Evolutionary conservation across 2,888 invertebrate genomes (phyloP), one percentile per base, ranked within the genome.

Genomic region (Pimpla rufipes): DNA sequence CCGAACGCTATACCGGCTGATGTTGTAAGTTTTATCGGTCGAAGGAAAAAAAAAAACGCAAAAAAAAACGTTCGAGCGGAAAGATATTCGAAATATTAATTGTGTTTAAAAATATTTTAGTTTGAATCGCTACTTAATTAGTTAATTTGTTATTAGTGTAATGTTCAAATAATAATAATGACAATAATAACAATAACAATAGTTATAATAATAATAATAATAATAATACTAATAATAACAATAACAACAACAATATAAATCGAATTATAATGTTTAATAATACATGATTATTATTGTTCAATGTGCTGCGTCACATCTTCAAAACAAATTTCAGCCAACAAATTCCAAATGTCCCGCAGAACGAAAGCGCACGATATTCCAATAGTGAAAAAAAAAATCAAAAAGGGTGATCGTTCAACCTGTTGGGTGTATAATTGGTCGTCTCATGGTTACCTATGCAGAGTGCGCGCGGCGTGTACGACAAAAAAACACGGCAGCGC

Each of bases 401-500:
- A 62, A 52, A 50, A 62, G 18, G 18, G 0, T 6, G 18, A 42
- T n/a, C 42, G 11, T 45, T 64, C 16, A 66, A 67, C 66, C 57
- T 59, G 64, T 67, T 47, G 35, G 16, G 21, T 21, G 21, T 23
- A 40, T 47, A 40, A 74, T 79, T 45, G 67, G 66, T 40, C 40
- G 23, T 67, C 35, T 50, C 29, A 29, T 11, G 35, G 37, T 16
- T 73, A 52, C 66, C 47, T 40, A 57, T 21, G 42, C 47, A 50
- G n/a, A 66, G 52, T 55, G n/a, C 29, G 29, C 5, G 35, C 35
- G 6, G 40, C 21, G 35, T 45, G 35, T 11, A 40, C 23, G 42
- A 71, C 10, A 70, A 74, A 78, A 79, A 75, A 79, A 71, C 50
- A 10, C 11, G 29, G 57, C 18, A 68, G 55, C 57, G 62, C 55